phyloP scores from a whole-genome alignment of 2,113 vertebrate genomes.

The Typhlomys cinereus region DNA sequence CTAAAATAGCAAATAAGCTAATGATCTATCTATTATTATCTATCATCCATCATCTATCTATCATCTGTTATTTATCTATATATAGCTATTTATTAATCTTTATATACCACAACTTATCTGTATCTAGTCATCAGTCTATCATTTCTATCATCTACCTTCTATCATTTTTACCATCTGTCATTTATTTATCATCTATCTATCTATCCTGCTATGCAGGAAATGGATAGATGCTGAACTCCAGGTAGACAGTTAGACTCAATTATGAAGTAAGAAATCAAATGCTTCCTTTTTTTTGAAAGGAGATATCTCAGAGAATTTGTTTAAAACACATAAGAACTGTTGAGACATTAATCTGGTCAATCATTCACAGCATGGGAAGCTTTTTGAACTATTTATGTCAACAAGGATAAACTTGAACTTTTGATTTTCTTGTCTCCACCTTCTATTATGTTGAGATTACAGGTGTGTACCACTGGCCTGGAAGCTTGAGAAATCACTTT shows the following conservation, averaged over 20 bases:
- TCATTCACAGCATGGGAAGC: not conserved
- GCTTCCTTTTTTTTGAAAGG: not conserved
- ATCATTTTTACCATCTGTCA: no score
- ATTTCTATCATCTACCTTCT: no score
- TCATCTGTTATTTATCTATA: not conserved
- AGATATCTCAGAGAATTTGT: not conserved
- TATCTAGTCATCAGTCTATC: no score
- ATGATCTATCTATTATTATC: not conserved
- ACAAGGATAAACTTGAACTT: not conserved
- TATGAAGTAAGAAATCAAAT: not conserved
- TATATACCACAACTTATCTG: no score
- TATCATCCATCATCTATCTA: not conserved
- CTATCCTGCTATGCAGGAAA: not conserved
- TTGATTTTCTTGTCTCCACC: no score
- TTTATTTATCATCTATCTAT: no score
- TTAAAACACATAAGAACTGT: not conserved
- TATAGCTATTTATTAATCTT: no score
- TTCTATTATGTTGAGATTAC: not conserved
- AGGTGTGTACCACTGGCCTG: not conserved
- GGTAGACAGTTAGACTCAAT: not conserved
- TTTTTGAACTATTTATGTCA: not conserved
- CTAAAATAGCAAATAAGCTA: not conserved
- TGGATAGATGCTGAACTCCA: not conserved
- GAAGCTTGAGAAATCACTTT: not conserved
- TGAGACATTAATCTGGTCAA: not conserved